Conservation (phyloP, 23 tunicate species). For the Ciona savignyi region DNA sequence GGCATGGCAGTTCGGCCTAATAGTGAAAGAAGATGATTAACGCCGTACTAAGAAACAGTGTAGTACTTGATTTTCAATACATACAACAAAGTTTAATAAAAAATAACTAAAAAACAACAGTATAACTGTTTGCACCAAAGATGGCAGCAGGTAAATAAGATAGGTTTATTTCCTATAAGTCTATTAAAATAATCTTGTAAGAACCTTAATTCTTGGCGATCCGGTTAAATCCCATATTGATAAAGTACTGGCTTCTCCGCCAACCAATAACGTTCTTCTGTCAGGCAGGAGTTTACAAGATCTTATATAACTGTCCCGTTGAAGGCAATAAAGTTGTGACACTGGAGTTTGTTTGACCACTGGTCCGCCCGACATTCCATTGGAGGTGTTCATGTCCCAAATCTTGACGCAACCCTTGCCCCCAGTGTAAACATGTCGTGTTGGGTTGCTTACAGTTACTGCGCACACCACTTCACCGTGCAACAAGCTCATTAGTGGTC, state of each 20-base stretch:
- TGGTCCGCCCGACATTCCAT: conserved; percentile 29
- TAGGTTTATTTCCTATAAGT: background rate
- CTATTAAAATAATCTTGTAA: no score
- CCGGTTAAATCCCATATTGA: conserved; percentile 76
- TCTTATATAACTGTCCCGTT: conserved; percentile 86
- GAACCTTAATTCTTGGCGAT: conserved; percentile 59
- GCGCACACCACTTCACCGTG: conserved; percentile 98
- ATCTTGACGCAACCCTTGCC: conserved; percentile 96
- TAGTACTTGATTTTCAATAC: no score
- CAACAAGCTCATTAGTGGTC: conserved; percentile 54
- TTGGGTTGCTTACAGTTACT: conserved; percentile 85
- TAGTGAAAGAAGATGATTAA: no score
- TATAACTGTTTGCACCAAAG: background rate
- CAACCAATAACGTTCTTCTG: conserved; percentile 73
- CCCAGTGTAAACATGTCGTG: conserved; percentile 85
- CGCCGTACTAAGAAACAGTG: no score
- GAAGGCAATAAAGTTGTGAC: conserved; percentile 66
- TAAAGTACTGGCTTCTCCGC: conserved; percentile 86
- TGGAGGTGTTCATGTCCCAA: conserved; percentile 76
- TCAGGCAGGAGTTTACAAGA: conserved; percentile 84
- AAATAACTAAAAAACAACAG: background rate
- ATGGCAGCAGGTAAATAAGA: no score
- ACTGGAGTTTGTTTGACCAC: conserved; percentile 56
- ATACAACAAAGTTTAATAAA: no score
- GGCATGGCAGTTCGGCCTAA: conserved; percentile 52